phyloP scores from a whole-genome alignment of 2,797 vertebrate species.

The Netta rufina region DNA sequence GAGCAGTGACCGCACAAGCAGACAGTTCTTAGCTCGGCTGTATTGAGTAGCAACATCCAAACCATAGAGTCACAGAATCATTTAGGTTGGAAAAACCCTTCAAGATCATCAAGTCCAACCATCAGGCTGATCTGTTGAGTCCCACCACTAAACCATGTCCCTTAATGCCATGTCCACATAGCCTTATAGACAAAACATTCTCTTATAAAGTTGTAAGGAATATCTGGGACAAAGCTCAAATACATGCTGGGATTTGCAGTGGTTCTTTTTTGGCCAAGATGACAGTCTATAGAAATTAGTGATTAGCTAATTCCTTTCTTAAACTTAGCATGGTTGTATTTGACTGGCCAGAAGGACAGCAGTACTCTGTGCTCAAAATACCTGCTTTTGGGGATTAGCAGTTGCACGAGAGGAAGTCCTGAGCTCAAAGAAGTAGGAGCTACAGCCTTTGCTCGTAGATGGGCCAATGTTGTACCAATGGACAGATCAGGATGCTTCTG shows the following conservation, averaged over 20 bases:
- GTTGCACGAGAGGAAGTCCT: not conserved
- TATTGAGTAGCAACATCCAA: not conserved
- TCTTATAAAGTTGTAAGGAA: not conserved
- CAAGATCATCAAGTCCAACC: not conserved
- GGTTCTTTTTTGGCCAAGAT: not conserved
- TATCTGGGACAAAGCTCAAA: not conserved
- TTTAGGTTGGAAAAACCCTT: not conserved
- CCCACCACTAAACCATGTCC: not conserved
- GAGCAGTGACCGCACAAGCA: not conserved
- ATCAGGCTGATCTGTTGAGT: not conserved
- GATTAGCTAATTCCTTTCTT: not conserved
- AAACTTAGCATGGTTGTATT: not conserved
- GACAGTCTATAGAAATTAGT: not conserved
- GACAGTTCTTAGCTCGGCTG: not conserved
- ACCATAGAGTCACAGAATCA: not conserved
- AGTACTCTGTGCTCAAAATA: not conserved
- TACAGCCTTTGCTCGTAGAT: not conserved
- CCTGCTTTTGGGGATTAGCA: not conserved
- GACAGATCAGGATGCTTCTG: not conserved
- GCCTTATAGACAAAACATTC: not conserved
- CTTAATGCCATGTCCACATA: not conserved
- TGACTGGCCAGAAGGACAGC: not conserved
- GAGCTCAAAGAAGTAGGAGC: not conserved
- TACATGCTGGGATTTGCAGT: not conserved
- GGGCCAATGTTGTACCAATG: not conserved